Evolutionary conservation across 2,888 invertebrate genomes (phyloP).

Genomic region (Netelia fuscicornis): DNA sequence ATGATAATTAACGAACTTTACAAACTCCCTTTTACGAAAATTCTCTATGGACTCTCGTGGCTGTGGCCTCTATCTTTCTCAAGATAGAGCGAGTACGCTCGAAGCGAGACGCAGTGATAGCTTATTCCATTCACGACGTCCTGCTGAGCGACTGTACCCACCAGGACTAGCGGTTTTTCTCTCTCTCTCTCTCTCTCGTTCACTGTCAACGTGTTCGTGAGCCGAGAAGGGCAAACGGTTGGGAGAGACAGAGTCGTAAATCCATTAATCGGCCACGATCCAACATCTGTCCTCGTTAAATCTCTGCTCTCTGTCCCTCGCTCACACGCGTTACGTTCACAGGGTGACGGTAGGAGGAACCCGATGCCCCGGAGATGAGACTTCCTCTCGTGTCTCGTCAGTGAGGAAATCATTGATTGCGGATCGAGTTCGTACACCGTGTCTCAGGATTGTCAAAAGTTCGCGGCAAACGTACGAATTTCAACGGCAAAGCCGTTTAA

Average conservation of each 20-base stretch:
- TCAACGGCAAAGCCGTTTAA: no score
- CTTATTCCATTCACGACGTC: constrained; percentile 71
- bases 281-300: constrained; percentile 70
- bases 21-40: constrained; percentile 68
- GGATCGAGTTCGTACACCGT: background rate
- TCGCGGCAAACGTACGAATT: no score
- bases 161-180: constrained; percentile 7
- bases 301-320: constrained; percentile 50
- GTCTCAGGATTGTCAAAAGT: background rate
- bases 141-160: constrained; percentile 40
- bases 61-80: constrained; percentile 7
- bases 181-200: constrained; percentile 31
- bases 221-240: constrained; percentile 45
- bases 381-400: background rate
- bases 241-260: constrained; percentile 66
- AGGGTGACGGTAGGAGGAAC: background rate
- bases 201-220: constrained; percentile 32
- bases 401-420: background rate
- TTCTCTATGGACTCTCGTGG: constrained; percentile 40
- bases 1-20: constrained; percentile 71
- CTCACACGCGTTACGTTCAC: constrained; percentile 4
- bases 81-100: constrained; percentile 4
- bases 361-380: constrained; percentile 3
- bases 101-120: constrained; percentile 17
- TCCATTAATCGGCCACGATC: constrained; percentile 70